Percentiles rank a stretch among this genome's conserved stretches.
These are phyloP conservation scores for Autographa gamma DNA, from an alignment of 2,888 invertebrate species.

Conservation along the genomic window DNA sequence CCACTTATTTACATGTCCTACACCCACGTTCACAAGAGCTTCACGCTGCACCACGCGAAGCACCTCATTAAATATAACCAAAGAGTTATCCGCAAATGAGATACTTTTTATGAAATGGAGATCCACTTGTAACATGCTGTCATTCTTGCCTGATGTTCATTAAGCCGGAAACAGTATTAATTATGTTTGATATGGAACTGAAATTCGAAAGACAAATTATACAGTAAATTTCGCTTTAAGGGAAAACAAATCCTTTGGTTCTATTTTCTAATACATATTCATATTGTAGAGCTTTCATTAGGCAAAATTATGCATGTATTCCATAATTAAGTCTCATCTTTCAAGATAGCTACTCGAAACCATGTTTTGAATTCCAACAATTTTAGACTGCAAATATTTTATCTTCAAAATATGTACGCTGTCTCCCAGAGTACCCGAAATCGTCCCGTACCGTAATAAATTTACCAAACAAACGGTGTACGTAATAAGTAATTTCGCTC, in stretches of 20 bases:
- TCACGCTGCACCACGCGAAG: constrained; percentile 15
- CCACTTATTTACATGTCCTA: constrained; percentile 45
- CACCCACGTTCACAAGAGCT: constrained; percentile 30
- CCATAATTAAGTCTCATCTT: not conserved
- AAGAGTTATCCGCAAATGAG: not conserved
- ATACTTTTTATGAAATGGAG: not conserved
- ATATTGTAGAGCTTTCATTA: not conserved
- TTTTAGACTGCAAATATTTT: constrained; percentile 36
- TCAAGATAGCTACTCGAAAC: not conserved
- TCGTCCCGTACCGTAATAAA: constrained; percentile 57
- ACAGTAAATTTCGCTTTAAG: not conserved
- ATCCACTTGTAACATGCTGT: not conserved
- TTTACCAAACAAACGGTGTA: constrained; percentile 49
- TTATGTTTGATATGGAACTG: no score
- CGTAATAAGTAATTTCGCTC: constrained; percentile 45
- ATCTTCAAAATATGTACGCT: constrained; percentile 37
- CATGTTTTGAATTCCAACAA: constrained; percentile 17
- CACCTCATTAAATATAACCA: constrained; percentile 39
- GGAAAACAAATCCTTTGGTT: not conserved
- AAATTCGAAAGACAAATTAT: no score
- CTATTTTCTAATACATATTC: not conserved
- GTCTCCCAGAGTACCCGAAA: constrained; percentile 35
- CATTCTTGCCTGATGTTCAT: not conserved
- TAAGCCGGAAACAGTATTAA: no score
- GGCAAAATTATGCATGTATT: not conserved